Evolutionary conservation across 2,113 vertebrate species (phyloP), one percentile per base, ranked within the genome.

Genomic region (Sceloporus tristichus): DNA sequence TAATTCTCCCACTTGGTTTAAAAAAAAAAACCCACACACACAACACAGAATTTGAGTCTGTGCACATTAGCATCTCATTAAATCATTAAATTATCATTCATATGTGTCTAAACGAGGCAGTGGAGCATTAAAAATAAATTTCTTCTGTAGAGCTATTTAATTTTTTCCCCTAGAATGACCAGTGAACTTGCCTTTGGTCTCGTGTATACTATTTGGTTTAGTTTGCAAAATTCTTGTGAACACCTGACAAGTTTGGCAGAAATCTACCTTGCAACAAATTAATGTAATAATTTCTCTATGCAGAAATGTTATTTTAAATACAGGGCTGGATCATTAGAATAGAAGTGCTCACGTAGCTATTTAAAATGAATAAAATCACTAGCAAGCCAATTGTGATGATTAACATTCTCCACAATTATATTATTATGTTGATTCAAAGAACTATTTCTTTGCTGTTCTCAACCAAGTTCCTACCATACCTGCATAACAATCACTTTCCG

Each of bases 21-120:
- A 78, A n/a, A 53, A 53, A 54, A 73, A 34, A 59, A 59, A 29
- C 11, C 18, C 27, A 53, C 29, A 19, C 71, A 68, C 2, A 21
- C 21, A 27, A 53, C 77, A 38, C 2, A 10, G 2, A 48, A 59
- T 54, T 14, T 48, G 48, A 19, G 34, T 56, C 18, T 79, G 23
- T 82, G 25, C 76, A 54, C 16, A 42, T 88, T 89, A 88, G 79
- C 9, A 81, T 84, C 40, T 89, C 78, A 83, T 89, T 89, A 83
- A 88, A 78, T 71, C 78, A 0, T 85, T 4, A 62, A 48, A 65
- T 84, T 9, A 85, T 40, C 27, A 65, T 53, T 85, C 40, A 1
- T 40, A 53, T 66, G 54, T 89, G 54, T 25, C 23, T 89, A 74
- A 87, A 85, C 75, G 29, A 23, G 40, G 78, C 88, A 88, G 38